Percentiles rank a stretch among this genome's conserved stretches.
Evolutionary conservation across 2,888 invertebrate genomes (phyloP).

Genomic region (Acronicta psi): DNA sequence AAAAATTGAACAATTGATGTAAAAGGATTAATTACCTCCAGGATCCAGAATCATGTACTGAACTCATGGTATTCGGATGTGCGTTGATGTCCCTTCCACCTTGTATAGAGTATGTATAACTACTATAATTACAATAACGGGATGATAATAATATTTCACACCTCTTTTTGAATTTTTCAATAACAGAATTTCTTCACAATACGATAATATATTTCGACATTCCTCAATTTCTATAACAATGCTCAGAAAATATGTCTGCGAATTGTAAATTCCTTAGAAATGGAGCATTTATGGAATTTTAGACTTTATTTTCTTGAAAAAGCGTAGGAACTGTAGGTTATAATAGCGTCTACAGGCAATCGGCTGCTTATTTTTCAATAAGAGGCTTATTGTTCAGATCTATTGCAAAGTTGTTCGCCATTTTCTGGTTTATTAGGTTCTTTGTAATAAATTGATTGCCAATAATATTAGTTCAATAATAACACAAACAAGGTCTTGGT

Average conservation of each 20-base stretch:
- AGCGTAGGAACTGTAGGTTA: not conserved
- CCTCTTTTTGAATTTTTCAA: not conserved
- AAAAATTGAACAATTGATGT: too few relatives aligned
- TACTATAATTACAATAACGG: too few relatives aligned
- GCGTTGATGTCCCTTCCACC: too few relatives aligned
- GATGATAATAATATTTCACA: too few relatives aligned
- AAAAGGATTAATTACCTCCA: too few relatives aligned
- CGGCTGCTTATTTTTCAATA: slow-evolving; percentile 2
- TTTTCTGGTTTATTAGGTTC: slow-evolving; percentile 2
- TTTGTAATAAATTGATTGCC: not conserved
- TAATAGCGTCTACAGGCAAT: slow-evolving; percentile 4
- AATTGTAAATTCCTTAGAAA: slow-evolving; percentile 1
- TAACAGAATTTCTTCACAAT: not conserved
- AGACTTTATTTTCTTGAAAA: slow-evolving; percentile 1
- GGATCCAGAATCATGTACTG: too few relatives aligned
- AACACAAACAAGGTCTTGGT: too few relatives aligned
- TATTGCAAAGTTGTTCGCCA: not conserved
- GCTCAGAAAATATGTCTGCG: not conserved
- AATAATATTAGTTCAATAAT: too few relatives aligned
- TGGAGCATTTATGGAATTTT: not conserved
- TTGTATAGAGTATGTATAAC: too few relatives aligned
- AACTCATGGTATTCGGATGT: too few relatives aligned
- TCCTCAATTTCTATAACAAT: not conserved
- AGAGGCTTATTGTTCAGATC: slow-evolving; percentile 5
- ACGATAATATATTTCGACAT: not conserved